Percentiles rank a stretch among this genome's conserved stretches.
phyloP scores from a whole-genome alignment of 2,113 vertebrate species.

The Taurulus bubalis region DNA sequence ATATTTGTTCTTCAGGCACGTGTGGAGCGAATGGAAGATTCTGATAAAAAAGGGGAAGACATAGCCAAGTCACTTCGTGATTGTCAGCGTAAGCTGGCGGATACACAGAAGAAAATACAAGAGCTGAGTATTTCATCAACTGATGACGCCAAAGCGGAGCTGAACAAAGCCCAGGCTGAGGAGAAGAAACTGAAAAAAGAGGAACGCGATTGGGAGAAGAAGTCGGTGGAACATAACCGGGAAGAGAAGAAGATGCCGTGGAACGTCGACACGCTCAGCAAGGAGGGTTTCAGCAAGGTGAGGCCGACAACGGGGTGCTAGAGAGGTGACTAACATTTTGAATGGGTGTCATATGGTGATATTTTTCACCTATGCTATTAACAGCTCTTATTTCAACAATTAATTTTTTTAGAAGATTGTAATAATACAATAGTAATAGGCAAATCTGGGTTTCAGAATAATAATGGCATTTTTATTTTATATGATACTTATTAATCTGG shows the following conservation, averaged over 20 bases:
- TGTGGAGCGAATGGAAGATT: conserved; percentile 93
- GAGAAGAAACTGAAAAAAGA: conserved; percentile 90
- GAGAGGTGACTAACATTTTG: background rate
- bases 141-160: conserved; percentile 75
- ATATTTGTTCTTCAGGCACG: conserved; percentile 85
- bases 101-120: conserved; percentile 87
- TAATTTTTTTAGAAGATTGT: background rate
- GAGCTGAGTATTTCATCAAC: conserved; percentile 74
- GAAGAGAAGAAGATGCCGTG: conserved; percentile 96
- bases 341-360: background rate
- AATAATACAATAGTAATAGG: background rate
- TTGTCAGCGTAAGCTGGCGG: conserved; percentile 84
- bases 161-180: conserved; percentile 84
- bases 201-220: conserved; percentile 87
- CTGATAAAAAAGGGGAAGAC: conserved; percentile 89
- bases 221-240: conserved; percentile 83
- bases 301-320: background rate
- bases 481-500: background rate
- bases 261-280: conserved; percentile 97
- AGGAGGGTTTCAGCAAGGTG: conserved; percentile 97
- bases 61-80: conserved; percentile 84
- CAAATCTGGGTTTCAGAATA: background rate
- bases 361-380: background rate
- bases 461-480: background rate
- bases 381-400: background rate